phyloP scores from a whole-genome alignment of 2,113 vertebrate genomes.

The Apteryx owenii region DNA sequence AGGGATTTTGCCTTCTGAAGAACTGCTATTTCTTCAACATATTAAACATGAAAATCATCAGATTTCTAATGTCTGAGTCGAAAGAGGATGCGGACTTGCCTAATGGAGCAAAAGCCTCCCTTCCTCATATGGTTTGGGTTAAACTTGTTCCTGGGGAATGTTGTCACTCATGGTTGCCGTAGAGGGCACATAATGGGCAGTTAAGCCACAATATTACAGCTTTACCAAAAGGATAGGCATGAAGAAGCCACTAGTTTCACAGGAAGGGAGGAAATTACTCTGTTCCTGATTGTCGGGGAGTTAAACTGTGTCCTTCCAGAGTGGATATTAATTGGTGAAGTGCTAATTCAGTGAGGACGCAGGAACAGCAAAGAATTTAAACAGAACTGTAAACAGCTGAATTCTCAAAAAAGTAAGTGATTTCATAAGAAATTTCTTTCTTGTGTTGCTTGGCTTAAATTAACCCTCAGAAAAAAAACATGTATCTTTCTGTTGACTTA shows the following conservation, averaged over 20 bases:
- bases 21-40: not conserved
- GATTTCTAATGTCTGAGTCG: not conserved
- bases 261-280: constrained; percentile 61
- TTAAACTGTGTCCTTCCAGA: constrained; percentile 6
- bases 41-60: not conserved
- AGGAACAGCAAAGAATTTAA: not conserved
- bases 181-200: not conserved
- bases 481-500: not conserved
- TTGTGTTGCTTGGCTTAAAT: not conserved
- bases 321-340: constrained; percentile 11
- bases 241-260: constrained; percentile 47
- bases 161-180: constrained; percentile 40
- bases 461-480: not conserved
- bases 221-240: constrained; percentile 36
- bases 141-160: constrained; percentile 18
- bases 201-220: constrained; percentile 40
- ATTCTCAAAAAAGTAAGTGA: not conserved
- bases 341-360: not conserved
- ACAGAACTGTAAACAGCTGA: not conserved
- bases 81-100: constrained; percentile 4
- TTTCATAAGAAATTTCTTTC: not conserved
- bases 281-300: constrained; percentile 50
- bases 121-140: not conserved
- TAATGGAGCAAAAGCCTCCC: not conserved
- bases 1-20: not conserved